phyloP scores from a whole-genome alignment of 2,113 vertebrate species.

The Gobius niger region DNA sequence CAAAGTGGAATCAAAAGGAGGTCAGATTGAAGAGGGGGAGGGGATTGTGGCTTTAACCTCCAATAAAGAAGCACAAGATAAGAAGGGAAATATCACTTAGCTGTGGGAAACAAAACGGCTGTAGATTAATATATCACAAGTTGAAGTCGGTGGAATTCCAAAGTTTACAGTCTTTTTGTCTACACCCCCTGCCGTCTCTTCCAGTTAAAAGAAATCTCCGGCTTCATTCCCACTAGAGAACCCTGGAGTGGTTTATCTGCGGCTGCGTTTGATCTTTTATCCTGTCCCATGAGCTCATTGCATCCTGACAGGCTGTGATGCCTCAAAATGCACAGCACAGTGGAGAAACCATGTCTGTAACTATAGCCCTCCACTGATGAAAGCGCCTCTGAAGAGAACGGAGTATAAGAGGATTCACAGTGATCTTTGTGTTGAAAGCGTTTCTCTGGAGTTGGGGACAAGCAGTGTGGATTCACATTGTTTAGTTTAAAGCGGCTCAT shows the following conservation, averaged over 20 bases:
- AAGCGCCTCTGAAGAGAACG: conserved; percentile 12
- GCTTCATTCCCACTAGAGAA: conserved; percentile 32
- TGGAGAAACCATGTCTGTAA: conserved; percentile 40
- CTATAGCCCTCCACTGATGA: conserved; percentile 27
- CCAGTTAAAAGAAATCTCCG: conserved; percentile 34
- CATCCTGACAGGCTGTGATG: conserved; percentile 36
- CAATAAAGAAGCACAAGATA: conserved; percentile 42
- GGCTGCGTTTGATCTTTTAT: conserved; percentile 59
- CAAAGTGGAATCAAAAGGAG: conserved; percentile 56
- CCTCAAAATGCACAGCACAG: conserved; percentile 40
- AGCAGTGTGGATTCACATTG: background rate
- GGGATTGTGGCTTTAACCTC: conserved; percentile 44
- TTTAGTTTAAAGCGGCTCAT: background rate
- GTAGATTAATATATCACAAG: conserved; percentile 19
- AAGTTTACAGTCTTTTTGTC: conserved; percentile 20
- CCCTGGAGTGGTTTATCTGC: conserved; percentile 48
- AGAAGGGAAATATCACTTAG: conserved; percentile 6
- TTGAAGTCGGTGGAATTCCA: conserved; percentile 28
- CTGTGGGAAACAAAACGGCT: conserved; percentile 4
- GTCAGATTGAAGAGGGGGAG: conserved; percentile 49
- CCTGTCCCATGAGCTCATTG: conserved; percentile 47
- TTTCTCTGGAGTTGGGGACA: conserved; percentile 4
- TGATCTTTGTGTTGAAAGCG: conserved; percentile 15
- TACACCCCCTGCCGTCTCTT: background rate
- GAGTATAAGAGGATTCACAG: conserved; percentile 25